Conservation (phyloP, 2,797 vertebrate genomes). For the Todus mexicanus region DNA sequence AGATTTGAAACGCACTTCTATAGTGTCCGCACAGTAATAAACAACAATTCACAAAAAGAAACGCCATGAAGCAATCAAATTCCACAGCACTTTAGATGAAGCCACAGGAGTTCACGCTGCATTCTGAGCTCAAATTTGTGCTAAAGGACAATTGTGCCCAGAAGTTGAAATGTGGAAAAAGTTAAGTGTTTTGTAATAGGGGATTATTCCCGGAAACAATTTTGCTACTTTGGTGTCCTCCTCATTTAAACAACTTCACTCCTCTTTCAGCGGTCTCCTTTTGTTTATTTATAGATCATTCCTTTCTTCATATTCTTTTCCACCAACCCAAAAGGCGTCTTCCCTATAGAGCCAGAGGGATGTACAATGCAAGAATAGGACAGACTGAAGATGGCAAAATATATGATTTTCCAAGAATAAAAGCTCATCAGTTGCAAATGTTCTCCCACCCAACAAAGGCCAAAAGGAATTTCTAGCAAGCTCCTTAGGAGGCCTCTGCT, state of each 20-base stretch:
- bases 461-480: neutral
- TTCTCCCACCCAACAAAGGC: neutral
- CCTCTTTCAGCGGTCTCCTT: neutral
- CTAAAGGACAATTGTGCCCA: conserved; percentile 25
- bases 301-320: neutral
- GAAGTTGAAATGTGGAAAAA: conserved; percentile 37
- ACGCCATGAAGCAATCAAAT: neutral
- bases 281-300: conserved; percentile 37
- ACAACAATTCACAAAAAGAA: neutral
- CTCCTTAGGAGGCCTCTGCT: neutral
- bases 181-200: conserved; percentile 31
- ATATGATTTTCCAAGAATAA: neutral
- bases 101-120: neutral
- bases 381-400: neutral
- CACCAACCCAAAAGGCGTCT: neutral
- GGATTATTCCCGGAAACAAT: conserved; percentile 33
- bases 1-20: neutral
- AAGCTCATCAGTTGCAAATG: neutral
- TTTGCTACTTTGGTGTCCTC: conserved; percentile 2
- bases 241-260: conserved; percentile 3
- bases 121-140: neutral
- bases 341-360: neutral
- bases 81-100: conserved; percentile 34
- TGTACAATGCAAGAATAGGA: neutral
- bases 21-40: neutral